Evolutionary conservation across 2,113 vertebrate genomes (phyloP).

Genomic region (Narcine bancroftii): DNA sequence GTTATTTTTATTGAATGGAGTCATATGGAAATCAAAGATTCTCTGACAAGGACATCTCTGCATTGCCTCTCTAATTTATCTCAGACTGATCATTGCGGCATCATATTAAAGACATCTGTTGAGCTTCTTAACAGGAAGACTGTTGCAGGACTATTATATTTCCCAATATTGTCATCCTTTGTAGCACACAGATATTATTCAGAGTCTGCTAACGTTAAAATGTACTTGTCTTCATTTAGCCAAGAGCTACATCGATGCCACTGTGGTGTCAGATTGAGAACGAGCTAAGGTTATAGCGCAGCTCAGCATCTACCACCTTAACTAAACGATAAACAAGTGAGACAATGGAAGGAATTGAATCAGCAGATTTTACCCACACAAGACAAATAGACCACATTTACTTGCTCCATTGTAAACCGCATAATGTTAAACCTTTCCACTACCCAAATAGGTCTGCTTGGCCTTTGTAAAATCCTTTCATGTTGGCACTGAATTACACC

Average conservation of each 20-base stretch:
- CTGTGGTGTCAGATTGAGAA: neutral
- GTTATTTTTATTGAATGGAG: neutral
- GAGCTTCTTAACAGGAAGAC: neutral
- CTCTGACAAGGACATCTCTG: neutral
- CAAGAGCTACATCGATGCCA: neutral
- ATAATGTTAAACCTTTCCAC: neutral
- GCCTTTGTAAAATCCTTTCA: neutral
- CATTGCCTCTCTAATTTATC: neutral
- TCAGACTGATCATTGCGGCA: neutral
- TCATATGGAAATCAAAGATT: too few relatives aligned
- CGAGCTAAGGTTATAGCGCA: neutral
- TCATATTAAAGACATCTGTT: neutral
- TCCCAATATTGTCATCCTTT: neutral
- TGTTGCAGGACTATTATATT: neutral
- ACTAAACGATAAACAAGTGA: neutral
- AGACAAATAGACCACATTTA: neutral
- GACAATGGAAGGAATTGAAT: slow-evolving; percentile 15
- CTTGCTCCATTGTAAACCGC: neutral
- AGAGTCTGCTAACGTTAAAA: neutral
- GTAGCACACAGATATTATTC: neutral
- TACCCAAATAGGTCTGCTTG: neutral
- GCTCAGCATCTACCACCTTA: neutral
- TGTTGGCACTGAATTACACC: neutral
- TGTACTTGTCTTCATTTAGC: neutral
- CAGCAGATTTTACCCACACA: neutral